Evolutionary conservation across 2,888 invertebrate genomes (phyloP), one percentile per base, ranked within the genome.

Genomic region (Heliconius ismenius): DNA sequence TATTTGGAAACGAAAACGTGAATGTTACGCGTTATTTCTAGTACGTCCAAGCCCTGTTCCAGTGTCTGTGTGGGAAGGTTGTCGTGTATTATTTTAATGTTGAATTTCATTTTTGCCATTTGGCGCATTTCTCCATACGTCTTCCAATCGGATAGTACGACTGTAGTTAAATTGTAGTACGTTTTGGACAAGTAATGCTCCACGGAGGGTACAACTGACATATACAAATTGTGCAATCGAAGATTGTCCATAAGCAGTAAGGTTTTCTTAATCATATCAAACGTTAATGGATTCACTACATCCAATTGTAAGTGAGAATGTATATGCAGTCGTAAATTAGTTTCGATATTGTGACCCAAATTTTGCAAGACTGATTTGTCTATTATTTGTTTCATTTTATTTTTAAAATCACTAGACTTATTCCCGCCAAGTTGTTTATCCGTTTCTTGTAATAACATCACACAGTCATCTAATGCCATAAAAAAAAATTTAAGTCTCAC

Each of bases 81-180:
- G 86, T 99, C 98, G 86, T 98, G 98, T n/a, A 98, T 96, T 0
- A 98, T 97, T 26, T 95, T 94, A 54, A 99, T 91, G 78, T 96
- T 95, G 84, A 98, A 96, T 88, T 98, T 98, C 83, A 97, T 96
- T 85, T 95, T 95, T 0, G 99, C 99, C 89, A 99, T 95, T 87
- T 97, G 97, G 79, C 98, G 95, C 99, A 99, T 99, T 92, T 98
- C 98, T 26, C 98, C 97, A 88, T 99, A 99, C 0, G 98, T 98
- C 89, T 97, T 97, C 98, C 99, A 99, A 90, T 99, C 99, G 83
- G 99, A 98, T 68, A 99, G 93, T 11, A 99, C 98, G 49, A 99
- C 98, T 2, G 99, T 98, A 1, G 99, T 99, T 84, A 99, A 95
- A 93, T 99, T 99, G 91, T 99, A 99, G 92, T 99, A 99, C 87